Percentiles rank a stretch among this genome's conserved stretches.
phyloP scores from a whole-genome alignment of 2,797 vertebrate genomes.

The Eutrigla gurnardus region DNA sequence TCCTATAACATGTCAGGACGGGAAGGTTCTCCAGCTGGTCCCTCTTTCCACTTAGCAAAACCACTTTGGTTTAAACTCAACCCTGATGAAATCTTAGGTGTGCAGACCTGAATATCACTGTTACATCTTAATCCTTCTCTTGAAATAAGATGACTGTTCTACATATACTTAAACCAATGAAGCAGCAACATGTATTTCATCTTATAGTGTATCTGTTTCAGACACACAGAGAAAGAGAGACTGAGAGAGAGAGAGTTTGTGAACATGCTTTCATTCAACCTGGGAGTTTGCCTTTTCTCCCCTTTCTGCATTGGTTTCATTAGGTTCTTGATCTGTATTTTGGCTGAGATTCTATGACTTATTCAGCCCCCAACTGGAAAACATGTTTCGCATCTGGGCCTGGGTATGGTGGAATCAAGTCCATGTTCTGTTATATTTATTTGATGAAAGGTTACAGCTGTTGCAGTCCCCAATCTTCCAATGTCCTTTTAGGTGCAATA shows the following conservation, averaged over 20 bases:
- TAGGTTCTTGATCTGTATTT: conserved; percentile 58
- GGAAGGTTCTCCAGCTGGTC: conserved; percentile 64
- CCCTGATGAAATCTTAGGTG: conserved; percentile 52
- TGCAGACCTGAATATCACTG: conserved; percentile 32
- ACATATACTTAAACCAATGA: background rate
- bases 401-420: conserved; percentile 52
- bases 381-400: conserved; percentile 75
- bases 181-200: conserved; percentile 35
- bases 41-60: conserved; percentile 40
- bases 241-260: conserved; percentile 31
- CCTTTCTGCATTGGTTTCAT: conserved; percentile 53
- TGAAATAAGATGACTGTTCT: conserved; percentile 11
- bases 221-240: conserved; percentile 30
- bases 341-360: conserved; percentile 65
- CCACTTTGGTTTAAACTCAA: conserved; percentile 38
- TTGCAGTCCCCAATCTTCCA: conserved; percentile 60
- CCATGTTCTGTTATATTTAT: conserved; percentile 69
- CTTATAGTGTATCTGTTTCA: conserved; percentile 49
- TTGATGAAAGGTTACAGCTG: conserved; percentile 62
- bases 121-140: conserved; percentile 29
- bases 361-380: conserved; percentile 72
- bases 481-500: conserved; percentile 53
- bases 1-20: conserved; percentile 46
- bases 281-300: conserved; percentile 56
- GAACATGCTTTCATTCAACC: conserved; percentile 50